A percentile compares a stretch with the other conserved stretches of the same genome.
These are phyloP conservation scores for Callopanchax toddi DNA, from an alignment of 2,113 vertebrate species.

Conservation along the genomic window DNA sequence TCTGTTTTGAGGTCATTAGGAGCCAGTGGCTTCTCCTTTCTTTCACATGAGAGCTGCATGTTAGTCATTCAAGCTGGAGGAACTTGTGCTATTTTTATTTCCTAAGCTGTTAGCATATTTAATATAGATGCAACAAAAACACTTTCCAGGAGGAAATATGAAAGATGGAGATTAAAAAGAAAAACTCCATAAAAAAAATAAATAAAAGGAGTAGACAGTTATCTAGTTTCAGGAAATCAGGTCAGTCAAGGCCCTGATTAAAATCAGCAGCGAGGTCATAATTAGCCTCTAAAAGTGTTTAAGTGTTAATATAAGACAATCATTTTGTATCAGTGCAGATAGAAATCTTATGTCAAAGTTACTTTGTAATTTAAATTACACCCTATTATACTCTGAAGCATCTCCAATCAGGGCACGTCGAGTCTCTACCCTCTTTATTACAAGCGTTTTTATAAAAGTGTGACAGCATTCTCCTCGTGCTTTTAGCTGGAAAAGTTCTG, in stretches of 20 bases:
- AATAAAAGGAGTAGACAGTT: conserved; percentile 13
- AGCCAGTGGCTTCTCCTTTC: conserved; percentile 17
- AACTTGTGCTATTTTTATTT: conserved; percentile 43
- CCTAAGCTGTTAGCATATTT: conserved; percentile 26
- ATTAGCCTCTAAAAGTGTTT: conserved; percentile 23
- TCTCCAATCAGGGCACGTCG: conserved; percentile 5
- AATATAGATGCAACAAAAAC: conserved; percentile 27
- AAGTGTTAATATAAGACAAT: conserved; percentile 15
- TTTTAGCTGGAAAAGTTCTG: not conserved
- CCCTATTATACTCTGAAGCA: not conserved
- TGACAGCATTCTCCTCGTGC: not conserved
- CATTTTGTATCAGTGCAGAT: not conserved
- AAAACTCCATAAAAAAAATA: conserved; percentile 6
- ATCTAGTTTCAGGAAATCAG: conserved; percentile 20
- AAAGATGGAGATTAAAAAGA: conserved; percentile 24
- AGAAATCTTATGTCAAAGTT: not conserved
- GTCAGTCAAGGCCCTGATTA: conserved; percentile 24
- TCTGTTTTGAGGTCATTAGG: conserved; percentile 18
- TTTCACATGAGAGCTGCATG: conserved; percentile 15
- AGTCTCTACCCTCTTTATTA: not conserved
- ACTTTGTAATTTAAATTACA: conserved; percentile 10
- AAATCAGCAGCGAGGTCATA: conserved; percentile 20
- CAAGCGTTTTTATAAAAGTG: not conserved
- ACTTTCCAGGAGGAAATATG: conserved; percentile 10
- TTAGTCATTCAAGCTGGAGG: conserved; percentile 54